Percentiles rank a stretch among this genome's conserved stretches.
Conservation (phyloP, 2,113 vertebrate species). For the Anoura caudifer region DNA sequence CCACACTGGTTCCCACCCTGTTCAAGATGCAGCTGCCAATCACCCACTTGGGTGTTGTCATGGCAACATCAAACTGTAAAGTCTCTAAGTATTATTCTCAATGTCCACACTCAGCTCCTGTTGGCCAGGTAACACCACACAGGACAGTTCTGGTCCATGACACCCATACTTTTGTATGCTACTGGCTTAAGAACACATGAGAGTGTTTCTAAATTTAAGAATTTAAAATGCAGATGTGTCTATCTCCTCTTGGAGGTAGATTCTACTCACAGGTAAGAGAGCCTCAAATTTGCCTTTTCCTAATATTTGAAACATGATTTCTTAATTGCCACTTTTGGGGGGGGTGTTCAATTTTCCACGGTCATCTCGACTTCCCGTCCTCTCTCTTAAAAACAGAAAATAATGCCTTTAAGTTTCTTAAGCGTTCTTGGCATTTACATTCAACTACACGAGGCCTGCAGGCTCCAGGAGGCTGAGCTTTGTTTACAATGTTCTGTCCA, state of each 20-base stretch:
- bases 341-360: background rate
- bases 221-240: background rate
- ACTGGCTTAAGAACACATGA: background rate
- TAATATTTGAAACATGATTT: background rate
- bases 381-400: conserved; percentile 17
- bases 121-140: background rate
- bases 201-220: background rate
- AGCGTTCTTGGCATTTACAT: conserved; percentile 19
- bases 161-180: background rate
- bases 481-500: background rate
- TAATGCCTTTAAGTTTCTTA: background rate
- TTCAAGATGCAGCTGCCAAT: background rate
- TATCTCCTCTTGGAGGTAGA: background rate
- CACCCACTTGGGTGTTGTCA: background rate
- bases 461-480: background rate
- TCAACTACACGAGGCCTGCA: background rate
- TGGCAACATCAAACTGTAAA: accelerated
- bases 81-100: background rate
- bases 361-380: background rate
- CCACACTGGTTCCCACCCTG: background rate
- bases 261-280: background rate
- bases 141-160: background rate
- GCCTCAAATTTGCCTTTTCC: background rate
- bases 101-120: background rate
- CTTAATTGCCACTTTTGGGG: background rate